Evolutionary conservation across 2,888 invertebrate species (phyloP).

Genomic region (Pachymerium ferrugineum): DNA sequence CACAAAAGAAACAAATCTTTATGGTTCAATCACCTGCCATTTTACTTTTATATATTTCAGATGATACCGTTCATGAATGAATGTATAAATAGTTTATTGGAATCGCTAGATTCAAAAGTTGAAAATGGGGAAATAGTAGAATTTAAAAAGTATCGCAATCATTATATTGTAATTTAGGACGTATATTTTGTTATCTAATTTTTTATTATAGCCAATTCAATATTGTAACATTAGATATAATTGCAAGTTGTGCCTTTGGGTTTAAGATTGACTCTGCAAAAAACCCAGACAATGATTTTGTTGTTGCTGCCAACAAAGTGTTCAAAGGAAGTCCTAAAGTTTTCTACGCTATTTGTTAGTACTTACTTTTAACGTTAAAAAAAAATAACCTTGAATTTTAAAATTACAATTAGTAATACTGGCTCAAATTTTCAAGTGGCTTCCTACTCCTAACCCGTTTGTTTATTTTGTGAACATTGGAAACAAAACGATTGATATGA

Average conservation of each 20-base stretch:
- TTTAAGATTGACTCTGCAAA: neutral
- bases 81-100: slow-evolving; percentile 30
- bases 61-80: slow-evolving; percentile 36
- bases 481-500: neutral
- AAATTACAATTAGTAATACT: neutral
- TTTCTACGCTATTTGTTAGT: neutral
- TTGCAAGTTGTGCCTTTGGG: slow-evolving; percentile 32
- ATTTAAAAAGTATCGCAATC: neutral
- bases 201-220: too few relatives aligned
- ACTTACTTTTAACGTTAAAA: neutral
- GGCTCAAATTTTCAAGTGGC: neutral
- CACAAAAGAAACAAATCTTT: too few relatives aligned
- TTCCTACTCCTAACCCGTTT: neutral
- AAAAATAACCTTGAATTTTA: neutral
- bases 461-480: neutral
- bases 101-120: neutral
- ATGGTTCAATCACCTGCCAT: too few relatives aligned
- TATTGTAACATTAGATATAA: slow-evolving; percentile 13
- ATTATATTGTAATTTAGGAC: neutral
- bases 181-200: too few relatives aligned
- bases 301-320: neutral
- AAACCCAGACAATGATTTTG: slow-evolving; percentile 23
- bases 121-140: neutral
- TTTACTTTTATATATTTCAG: slow-evolving; percentile 1
- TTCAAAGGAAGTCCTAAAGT: neutral